Conservation (phyloP, 1,140 invertebrate genomes). For the Aphis craccivora region DNA sequence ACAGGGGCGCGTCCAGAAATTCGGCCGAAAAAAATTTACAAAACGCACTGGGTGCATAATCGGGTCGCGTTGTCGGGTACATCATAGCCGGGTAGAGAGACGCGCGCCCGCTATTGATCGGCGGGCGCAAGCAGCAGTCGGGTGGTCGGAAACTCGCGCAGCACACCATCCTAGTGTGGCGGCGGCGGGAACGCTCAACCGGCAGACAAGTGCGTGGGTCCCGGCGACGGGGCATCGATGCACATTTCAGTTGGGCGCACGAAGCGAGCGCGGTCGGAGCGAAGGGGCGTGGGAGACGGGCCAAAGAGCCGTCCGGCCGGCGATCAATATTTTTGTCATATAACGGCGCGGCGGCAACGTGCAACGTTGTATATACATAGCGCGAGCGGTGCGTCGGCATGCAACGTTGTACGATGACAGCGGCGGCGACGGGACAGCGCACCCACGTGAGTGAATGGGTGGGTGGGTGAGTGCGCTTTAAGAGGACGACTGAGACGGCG, state of each 20-base stretch:
- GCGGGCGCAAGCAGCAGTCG: background rate
- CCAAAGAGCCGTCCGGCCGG: slow-evolving; percentile 49
- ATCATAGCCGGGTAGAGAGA: background rate
- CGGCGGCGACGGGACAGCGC: background rate
- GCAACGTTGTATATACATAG: background rate
- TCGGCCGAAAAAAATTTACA: background rate
- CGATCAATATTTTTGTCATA: slow-evolving; percentile 50
- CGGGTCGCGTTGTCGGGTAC: background rate
- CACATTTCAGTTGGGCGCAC: slow-evolving; percentile 12
- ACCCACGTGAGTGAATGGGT: background rate
- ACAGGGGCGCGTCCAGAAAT: background rate
- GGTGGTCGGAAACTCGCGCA: background rate
- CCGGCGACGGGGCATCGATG: slow-evolving; percentile 34
- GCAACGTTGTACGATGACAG: slow-evolving; percentile 16
- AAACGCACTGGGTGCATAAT: background rate
- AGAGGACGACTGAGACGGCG: too few relatives aligned
- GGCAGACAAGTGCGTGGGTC: slow-evolving; percentile 56
- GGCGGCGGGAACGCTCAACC: slow-evolving; percentile 47
- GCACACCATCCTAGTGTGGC: background rate
- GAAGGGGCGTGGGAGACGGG: background rate
- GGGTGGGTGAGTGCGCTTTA: too few relatives aligned
- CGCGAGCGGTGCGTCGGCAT: background rate
- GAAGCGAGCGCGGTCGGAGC: background rate
- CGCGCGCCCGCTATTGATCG: slow-evolving; percentile 44
- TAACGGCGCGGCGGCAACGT: background rate